phyloP scores from a whole-genome alignment of 2,888 invertebrate species.

The Andrena bucephala region DNA sequence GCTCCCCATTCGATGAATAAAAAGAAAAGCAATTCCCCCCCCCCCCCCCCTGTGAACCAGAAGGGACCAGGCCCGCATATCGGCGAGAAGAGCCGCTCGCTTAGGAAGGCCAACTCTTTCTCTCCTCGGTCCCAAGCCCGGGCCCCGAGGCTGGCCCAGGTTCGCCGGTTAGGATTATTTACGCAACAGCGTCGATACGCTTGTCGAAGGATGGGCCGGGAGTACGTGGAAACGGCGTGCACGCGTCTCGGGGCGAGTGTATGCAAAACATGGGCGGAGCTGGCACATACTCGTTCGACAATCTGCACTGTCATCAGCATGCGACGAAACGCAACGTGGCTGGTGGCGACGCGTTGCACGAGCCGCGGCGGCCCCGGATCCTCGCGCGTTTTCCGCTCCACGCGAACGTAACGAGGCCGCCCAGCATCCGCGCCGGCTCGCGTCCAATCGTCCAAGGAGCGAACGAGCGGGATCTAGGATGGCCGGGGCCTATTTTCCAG shows the following conservation, averaged over 20 bases:
- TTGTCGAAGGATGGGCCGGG: conserved; percentile 44
- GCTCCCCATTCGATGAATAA: conserved; percentile 14
- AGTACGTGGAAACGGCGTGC: conserved; percentile 45
- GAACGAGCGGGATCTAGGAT: background rate
- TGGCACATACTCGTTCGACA: conserved; percentile 73
- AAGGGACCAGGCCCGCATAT: conserved; percentile 27
- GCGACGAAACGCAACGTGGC: conserved; percentile 70
- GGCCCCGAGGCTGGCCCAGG: conserved; percentile 16
- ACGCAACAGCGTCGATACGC: conserved; percentile 70
- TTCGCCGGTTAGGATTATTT: conserved; percentile 74
- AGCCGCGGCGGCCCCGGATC: conserved; percentile 38
- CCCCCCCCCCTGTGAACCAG: background rate
- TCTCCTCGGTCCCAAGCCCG: background rate
- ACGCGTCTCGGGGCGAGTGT: conserved; percentile 57
- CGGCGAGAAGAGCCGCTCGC: conserved; percentile 23
- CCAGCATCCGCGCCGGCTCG: background rate
- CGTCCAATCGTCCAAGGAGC: background rate
- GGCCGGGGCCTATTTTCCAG: conserved; percentile 9
- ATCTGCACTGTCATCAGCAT: conserved; percentile 81
- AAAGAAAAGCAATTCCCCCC: conserved; percentile 18
- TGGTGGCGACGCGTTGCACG: conserved; percentile 64
- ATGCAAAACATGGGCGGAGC: conserved; percentile 77
- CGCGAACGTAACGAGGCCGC: conserved; percentile 24
- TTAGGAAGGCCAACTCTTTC: conserved; percentile 14
- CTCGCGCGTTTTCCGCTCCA: conserved; percentile 39